Evolutionary conservation across 2,888 invertebrate species (phyloP), one percentile per base, ranked within the genome.

Genomic region (Xylophagus ater): DNA sequence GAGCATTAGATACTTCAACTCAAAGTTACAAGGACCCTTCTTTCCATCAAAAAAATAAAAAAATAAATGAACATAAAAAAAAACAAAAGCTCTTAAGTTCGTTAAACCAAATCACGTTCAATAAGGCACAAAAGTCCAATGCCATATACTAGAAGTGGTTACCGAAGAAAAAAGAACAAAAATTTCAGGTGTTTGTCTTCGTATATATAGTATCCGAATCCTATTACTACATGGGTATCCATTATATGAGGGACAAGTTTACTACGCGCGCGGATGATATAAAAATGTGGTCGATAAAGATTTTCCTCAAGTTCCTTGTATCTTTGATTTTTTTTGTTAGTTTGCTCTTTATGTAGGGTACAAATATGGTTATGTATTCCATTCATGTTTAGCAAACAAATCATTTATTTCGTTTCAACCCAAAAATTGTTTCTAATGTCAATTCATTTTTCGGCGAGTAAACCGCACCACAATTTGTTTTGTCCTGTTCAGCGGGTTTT

Each of bases 371-470:
- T 35, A 44, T 33, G 41, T 41, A 44, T 44, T 44, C 44, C 23
- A 28, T 26, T 24, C 32, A 38, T 41, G 41, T 35, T 44, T 28
- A 20, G 28, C 41, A 44, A 44, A 44, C 41, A 44, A 44, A 41
- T 44, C 41, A 44, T 44, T 44, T 44, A 41, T 44, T 44, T 40
- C 32, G 32, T 39, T 40, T 41, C 37, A 34, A 41, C 37, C 37
- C 34, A 35, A 38, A 34, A n/a, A n/a, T 44, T 38, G 44, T 41
- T 41, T n/a, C 41, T 44, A 44, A 44, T 44, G 44, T 44, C 44
- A 44, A 44, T 44, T 44, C 41, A 37, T 41, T n/a, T n/a, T 43
- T 37, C 40, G 43, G 37, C 37, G 37, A 43, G 43, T 43, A 43
- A 43, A 43, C 43, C 43, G 37, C 40, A 37, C n/a, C 37, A 43